Conservation (phyloP, 2,113 vertebrate genomes). For the Prochilodus magdalenae region DNA sequence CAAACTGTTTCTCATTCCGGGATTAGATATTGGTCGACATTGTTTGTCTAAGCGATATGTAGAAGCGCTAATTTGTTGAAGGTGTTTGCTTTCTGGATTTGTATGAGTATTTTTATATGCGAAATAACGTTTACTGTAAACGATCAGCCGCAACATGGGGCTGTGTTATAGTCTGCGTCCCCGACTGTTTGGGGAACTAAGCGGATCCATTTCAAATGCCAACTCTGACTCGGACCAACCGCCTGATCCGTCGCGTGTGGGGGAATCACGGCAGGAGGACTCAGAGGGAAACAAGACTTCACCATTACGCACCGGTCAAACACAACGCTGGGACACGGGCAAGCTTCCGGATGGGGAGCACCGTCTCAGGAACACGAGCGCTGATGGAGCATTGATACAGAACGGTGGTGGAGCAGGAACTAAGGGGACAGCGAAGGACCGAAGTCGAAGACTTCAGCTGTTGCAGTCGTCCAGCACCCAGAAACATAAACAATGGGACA, state of each 20-base stretch:
- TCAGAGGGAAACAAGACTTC: conserved; percentile 70
- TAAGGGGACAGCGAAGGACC: conserved; percentile 71
- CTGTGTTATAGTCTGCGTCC: conserved; percentile 95
- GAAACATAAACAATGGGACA: conserved; percentile 87
- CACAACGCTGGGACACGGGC: conserved; percentile 74
- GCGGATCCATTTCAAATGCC: conserved; percentile 81
- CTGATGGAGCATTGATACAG: conserved; percentile 79
- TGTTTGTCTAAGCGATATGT: conserved; percentile 65
- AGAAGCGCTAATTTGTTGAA: conserved; percentile 69
- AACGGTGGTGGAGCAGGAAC: conserved; percentile 72
- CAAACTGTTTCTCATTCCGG: conserved; percentile 72
- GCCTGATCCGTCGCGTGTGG: conserved; percentile 71
- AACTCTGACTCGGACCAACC: conserved; percentile 80
- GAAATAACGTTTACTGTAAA: conserved; percentile 62
- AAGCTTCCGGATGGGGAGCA: conserved; percentile 73
- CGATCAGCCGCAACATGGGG: conserved; percentile 84
- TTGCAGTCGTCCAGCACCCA: conserved; percentile 75
- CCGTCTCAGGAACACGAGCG: conserved; percentile 72
- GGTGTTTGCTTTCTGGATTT: conserved; percentile 54
- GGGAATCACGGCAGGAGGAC: conserved; percentile 73
- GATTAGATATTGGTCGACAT: conserved; percentile 66
- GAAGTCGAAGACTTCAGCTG: conserved; percentile 73
- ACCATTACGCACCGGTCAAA: conserved; percentile 68
- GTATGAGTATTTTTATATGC: conserved; percentile 70
- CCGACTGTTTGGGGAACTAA: conserved; percentile 89